phyloP scores from a whole-genome alignment of 2,888 invertebrate genomes.

The Trichacis sp. region DNA sequence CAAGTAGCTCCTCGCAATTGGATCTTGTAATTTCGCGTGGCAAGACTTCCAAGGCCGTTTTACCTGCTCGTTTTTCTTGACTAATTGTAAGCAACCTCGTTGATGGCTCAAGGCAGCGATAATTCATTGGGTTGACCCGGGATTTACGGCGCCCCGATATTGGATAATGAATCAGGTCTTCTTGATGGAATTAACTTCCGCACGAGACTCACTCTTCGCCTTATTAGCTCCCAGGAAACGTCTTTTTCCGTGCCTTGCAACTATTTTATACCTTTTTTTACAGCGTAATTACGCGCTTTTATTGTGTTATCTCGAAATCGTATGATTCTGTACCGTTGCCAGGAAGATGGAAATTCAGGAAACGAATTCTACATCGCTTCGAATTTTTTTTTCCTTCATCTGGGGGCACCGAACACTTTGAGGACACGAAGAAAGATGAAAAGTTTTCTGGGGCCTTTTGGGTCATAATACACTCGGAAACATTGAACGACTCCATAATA shows the following conservation, averaged over 20 bases:
- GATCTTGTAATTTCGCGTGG: background rate
- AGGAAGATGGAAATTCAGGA: background rate
- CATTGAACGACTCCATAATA: background rate
- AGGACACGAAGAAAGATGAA: background rate
- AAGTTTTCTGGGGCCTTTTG: background rate
- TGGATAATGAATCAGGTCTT: constrained; percentile 68
- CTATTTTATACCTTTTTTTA: constrained; percentile 47
- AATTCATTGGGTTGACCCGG: constrained; percentile 61
- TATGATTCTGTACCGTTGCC: too few relatives aligned
- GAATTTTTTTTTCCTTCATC: background rate
- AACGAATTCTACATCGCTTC: background rate
- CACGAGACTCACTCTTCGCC: constrained; percentile 41
- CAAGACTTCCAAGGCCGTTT: background rate
- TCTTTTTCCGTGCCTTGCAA: constrained; percentile 9
- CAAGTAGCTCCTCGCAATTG: background rate
- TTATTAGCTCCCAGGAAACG: constrained; percentile 43
- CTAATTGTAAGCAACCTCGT: constrained; percentile 12
- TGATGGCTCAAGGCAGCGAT: constrained; percentile 48
- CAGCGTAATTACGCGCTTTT: constrained; percentile 47
- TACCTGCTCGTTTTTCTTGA: constrained; percentile 7
- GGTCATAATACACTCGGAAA: background rate
- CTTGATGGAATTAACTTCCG: constrained; percentile 64
- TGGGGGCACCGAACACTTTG: background rate
- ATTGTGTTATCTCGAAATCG: constrained; percentile 26
- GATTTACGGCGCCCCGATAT: constrained; percentile 66